Base-by-base conservation (phyloP, 92 coral and sea anemone genomes). In the Parazoanthus swiftii region DNA sequence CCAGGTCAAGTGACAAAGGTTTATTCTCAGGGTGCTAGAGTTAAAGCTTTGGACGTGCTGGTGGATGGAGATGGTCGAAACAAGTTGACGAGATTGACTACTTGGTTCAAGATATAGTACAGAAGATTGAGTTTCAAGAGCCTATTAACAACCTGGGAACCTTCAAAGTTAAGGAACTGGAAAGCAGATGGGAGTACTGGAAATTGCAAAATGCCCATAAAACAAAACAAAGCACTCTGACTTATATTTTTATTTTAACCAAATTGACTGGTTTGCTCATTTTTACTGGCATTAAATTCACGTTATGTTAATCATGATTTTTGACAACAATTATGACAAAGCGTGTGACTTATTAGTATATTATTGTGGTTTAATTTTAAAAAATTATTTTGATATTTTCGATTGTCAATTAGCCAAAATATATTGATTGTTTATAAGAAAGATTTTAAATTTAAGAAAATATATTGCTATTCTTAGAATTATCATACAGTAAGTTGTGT, bases 31-130 rank as follows among this genome's bases (percentile, higher is more conserved):
- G 93, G 89, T 73, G 91, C 91, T 16, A 86, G 85, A 37, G 77
- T 90, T 66, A 90, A 90, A 63, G 90, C 85, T 46, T 63, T 88
- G 72, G 90, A 76, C 86, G 92, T 90, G 90, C 80, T 90, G 92
- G 92, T 56, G 92, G 92, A 67, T 90, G 92, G 90, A 90, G 90
- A 59, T 90, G 90, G 92, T 88, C 92, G 33, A 90, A 86, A 74
- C 88, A 90, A 67, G 36, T 43, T 29, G 92, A 90, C 81, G 88
- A 90, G 70, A 86, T 90, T 39, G 92, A 90, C 76, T 90, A 90
- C 68, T 75, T 54, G 25, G 80, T 74, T 58, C 76, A 90, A 46
- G 90, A 90, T 71, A 89, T 85, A 63, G 77, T 66, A 68, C 77
- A 82, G 86, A 68, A 82, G 77, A 82, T 82, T 25, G 77, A 82